phyloP scores from a whole-genome alignment of 2,797 vertebrate species.

The Uromys caudimaculatus region DNA sequence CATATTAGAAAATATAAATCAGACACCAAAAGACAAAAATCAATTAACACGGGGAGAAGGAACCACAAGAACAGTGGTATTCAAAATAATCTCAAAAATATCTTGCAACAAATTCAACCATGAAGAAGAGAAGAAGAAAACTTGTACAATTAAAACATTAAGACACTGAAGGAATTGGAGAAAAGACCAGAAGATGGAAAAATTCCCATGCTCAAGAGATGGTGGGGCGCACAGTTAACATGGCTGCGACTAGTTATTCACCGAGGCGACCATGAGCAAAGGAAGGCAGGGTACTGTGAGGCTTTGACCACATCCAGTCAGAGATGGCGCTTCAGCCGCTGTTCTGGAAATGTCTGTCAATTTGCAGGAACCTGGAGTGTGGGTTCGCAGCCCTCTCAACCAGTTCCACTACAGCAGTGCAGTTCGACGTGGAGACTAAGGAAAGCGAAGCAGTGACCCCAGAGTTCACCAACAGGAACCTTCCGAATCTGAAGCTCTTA shows the following conservation, averaged over 20 bases:
- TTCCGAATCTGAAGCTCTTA: conserved; percentile 95
- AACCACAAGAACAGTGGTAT: background rate
- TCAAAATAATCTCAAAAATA: background rate
- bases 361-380: conserved; percentile 65
- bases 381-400: conserved; percentile 74
- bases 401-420: conserved; percentile 45
- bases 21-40: too few species aligned
- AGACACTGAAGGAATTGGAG: background rate
- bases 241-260: background rate
- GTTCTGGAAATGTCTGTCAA: background rate
- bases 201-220: background rate
- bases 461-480: conserved; percentile 95
- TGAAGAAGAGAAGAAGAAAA: background rate
- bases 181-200: background rate
- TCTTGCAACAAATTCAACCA: background rate
- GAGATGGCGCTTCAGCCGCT: conserved; percentile 82
- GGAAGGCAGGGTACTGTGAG: fast-evolving
- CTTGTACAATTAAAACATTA: background rate
- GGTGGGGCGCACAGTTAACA: background rate
- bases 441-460: conserved; percentile 90
- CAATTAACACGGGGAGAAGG: background rate
- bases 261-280: fast-evolving
- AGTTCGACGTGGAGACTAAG: conserved; percentile 80
- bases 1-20: too few species aligned
- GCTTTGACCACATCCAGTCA: background rate